phyloP scores from a whole-genome alignment of 2,888 invertebrate genomes.

The Camptogramma bilineatum region DNA sequence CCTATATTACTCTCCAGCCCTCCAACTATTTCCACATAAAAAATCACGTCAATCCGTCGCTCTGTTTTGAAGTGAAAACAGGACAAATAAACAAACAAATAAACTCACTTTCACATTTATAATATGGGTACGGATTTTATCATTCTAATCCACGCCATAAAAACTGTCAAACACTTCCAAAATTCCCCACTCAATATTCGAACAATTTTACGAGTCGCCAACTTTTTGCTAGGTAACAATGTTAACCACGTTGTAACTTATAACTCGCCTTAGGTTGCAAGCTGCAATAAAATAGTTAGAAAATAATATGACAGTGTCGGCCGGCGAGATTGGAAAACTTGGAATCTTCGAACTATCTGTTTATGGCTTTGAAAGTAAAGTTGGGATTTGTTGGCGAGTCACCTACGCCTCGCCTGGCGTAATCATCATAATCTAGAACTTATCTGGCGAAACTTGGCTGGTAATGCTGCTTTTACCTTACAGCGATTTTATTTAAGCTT shows the following conservation, averaged over 20 bases:
- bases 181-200: slow-evolving; percentile 42
- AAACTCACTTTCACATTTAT: too few relatives aligned
- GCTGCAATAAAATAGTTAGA: slow-evolving; percentile 68
- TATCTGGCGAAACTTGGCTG: slow-evolving; percentile 19
- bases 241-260: slow-evolving; percentile 39
- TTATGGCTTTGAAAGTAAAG: slow-evolving; percentile 55
- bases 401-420: slow-evolving; percentile 45
- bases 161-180: slow-evolving; percentile 32
- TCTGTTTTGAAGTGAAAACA: too few relatives aligned
- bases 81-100: too few relatives aligned
- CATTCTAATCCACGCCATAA: slow-evolving; percentile 35
- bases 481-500: background rate
- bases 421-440: slow-evolving; percentile 47
- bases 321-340: slow-evolving; percentile 69
- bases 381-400: slow-evolving; percentile 54
- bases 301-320: slow-evolving; percentile 69
- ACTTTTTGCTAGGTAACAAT: slow-evolving; percentile 48
- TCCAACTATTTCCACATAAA: too few relatives aligned
- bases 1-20: too few relatives aligned
- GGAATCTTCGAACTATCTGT: slow-evolving; percentile 51
- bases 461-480: slow-evolving; percentile 10
- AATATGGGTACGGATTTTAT: slow-evolving; percentile 35
- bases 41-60: too few relatives aligned
- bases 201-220: slow-evolving; percentile 42
- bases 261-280: slow-evolving; percentile 54